Base-by-base conservation (phyloP, 2,113 vertebrate species). In the Manacus vitellinus region DNA sequence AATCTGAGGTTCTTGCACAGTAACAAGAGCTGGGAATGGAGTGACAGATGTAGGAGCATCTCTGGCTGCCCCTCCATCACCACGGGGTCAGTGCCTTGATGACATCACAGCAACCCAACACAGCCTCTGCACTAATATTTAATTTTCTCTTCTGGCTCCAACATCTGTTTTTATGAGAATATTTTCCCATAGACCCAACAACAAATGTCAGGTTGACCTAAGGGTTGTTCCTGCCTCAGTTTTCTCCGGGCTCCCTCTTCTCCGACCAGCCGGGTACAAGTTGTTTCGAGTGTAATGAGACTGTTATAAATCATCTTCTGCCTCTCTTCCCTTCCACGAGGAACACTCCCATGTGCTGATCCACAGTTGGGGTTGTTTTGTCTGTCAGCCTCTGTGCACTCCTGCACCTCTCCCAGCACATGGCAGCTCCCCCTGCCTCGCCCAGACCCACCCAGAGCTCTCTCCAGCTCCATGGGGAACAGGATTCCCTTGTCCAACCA, bases 191-290 rank as follows among this genome's bases (percentile, higher is more conserved):
- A 92, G 75, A 21, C 44, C 21, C 75, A 74, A 92, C 72, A 85
- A 41, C 62, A 85, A 96, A 95, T 94, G 96, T 95, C 96, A 95
- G 79, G 76, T 73, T 95, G 94, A 96, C 96, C 96, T 62, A 18
- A 83, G 79, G 67, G 28, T 9, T 88, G 75, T 86, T 95, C 71
- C 65, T 85, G 68, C 85, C 88, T 82, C 49, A 4, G 1, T 58
- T 55, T 93, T 65, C 67, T 49, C 33, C 3, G 2, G 78, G 92
- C 61, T 95, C 59, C 74, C 62, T 94, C 65, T 62, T 17, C 91
- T 47, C 79, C 79, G 46, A 27, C 6, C 19, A 70, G 71, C 58
- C 6, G 90, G 91, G 95, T 93, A 95, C 95, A 77, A 77, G 85
- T 12, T 96, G 92, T 97, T 71, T 94, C 37, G 1, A 86, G 89